A percentile compares a stretch with the other conserved stretches of the same genome.
These are phyloP conservation scores for Macroglossus sobrinus DNA, from an alignment of 2,113 vertebrate genomes.

Conservation along the genomic window DNA sequence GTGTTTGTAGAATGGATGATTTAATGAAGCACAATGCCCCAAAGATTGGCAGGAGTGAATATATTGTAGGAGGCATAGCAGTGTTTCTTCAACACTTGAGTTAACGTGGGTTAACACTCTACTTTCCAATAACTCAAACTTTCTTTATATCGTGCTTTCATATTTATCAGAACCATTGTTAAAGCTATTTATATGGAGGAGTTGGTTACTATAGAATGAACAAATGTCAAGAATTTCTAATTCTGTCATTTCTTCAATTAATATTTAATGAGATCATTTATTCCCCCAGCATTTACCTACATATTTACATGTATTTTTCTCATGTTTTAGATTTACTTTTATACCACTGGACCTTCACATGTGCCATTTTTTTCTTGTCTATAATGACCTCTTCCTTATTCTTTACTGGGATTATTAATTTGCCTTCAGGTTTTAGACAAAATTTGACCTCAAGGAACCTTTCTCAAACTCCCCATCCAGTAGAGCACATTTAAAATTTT, in stretches of 20 bases:
- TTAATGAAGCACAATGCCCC: background rate
- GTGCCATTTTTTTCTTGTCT: background rate
- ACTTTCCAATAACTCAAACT: background rate
- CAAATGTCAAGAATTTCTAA: constrained; percentile 33
- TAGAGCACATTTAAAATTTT: background rate
- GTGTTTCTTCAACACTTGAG: background rate
- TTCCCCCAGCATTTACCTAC: constrained; percentile 8
- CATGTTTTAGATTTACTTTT: constrained; percentile 26
- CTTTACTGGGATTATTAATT: constrained; percentile 31
- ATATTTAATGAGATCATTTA: constrained; percentile 27
- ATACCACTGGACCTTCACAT: background rate
- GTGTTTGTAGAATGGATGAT: background rate
- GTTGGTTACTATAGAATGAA: constrained; percentile 3
- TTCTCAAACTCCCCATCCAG: background rate
- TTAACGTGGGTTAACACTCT: background rate
- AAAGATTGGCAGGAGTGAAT: background rate
- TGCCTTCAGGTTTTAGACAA: constrained; percentile 9
- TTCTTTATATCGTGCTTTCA: background rate
- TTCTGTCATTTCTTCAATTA: constrained; percentile 27
- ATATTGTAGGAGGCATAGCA: background rate
- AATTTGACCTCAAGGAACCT: background rate
- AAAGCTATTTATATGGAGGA: background rate
- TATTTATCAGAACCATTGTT: background rate
- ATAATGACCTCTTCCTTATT: constrained; percentile 52
- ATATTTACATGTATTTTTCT: background rate